These are phyloP conservation scores for Rhea americana DNA, from an alignment of 2,113 vertebrate genomes.

Conservation along the genomic window DNA sequence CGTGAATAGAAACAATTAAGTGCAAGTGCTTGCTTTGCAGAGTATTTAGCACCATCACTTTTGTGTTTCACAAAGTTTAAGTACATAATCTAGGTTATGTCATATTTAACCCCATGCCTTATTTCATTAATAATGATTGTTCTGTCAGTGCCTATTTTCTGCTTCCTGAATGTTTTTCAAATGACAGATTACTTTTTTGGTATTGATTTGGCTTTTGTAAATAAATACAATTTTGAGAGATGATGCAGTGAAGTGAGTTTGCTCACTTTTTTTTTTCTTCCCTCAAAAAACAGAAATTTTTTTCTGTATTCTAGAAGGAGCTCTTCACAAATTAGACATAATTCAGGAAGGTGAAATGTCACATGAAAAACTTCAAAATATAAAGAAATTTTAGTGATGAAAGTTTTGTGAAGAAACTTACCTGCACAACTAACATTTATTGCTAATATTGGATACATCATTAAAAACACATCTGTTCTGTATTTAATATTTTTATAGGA, in stretches of 20 bases:
- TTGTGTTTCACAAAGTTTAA: rapidly evolving
- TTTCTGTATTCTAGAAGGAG: background rate
- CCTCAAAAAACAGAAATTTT: background rate
- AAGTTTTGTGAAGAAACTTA: background rate
- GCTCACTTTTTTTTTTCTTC: background rate
- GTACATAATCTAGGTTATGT: background rate
- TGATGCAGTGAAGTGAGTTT: background rate
- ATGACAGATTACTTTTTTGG: background rate
- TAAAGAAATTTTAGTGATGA: background rate
- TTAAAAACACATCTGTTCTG: background rate
- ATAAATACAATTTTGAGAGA: background rate
- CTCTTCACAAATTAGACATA: background rate
- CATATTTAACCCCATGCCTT: background rate
- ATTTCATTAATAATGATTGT: background rate
- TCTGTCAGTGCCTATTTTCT: background rate
- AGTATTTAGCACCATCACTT: background rate
- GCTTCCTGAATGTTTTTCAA: background rate
- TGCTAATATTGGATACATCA: background rate
- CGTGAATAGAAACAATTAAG: background rate
- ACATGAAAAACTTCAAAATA: background rate
- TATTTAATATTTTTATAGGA: background rate
- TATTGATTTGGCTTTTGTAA: background rate
- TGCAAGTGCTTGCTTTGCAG: background rate
- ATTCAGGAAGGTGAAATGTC: background rate
- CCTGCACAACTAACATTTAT: background rate